phyloP scores from a whole-genome alignment of 1,140 invertebrate species.

The Gryon sp. region DNA sequence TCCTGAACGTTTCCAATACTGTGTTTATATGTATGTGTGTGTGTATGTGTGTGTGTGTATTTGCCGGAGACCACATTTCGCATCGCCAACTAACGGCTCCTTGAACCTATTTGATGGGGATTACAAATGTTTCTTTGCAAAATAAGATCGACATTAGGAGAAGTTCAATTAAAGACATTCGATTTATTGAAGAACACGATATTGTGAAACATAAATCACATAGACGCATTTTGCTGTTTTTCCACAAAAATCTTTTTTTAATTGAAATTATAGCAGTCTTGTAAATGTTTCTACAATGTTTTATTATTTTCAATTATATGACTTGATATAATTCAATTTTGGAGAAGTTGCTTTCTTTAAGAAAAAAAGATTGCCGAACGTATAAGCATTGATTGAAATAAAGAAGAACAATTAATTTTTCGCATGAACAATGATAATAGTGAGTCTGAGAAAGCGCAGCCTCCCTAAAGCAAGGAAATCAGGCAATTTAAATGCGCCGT shows the following conservation, averaged over 20 bases:
- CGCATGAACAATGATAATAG: constrained; percentile 47
- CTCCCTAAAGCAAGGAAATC: constrained; percentile 65
- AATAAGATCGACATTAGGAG: constrained; percentile 14
- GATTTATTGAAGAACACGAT: constrained; percentile 18
- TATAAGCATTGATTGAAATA: constrained; percentile 44
- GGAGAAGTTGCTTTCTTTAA: constrained; percentile 27
- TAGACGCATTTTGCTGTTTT: too few species aligned
- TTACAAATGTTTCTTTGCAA: constrained; percentile 29
- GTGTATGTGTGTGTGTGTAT: too few species aligned
- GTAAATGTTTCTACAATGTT: too few species aligned
- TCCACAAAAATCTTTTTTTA: too few species aligned
- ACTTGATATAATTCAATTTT: too few species aligned
- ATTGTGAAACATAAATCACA: neutral
- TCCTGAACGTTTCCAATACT: constrained; percentile 34
- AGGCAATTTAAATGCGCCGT: constrained; percentile 77
- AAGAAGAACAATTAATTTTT: constrained; percentile 42
- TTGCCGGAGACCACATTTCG: constrained; percentile 30
- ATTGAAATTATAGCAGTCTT: too few species aligned
- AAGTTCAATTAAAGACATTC: constrained; percentile 32
- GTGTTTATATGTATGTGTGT: too few species aligned
- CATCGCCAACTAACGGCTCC: constrained; percentile 9
- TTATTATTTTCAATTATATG: too few species aligned
- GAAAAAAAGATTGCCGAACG: constrained; percentile 18
- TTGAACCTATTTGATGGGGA: constrained; percentile 16
- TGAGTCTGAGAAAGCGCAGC: constrained; percentile 42